Evolutionary conservation across 1,140 invertebrate species (phyloP).

Genomic region (Eumaeus atala): DNA sequence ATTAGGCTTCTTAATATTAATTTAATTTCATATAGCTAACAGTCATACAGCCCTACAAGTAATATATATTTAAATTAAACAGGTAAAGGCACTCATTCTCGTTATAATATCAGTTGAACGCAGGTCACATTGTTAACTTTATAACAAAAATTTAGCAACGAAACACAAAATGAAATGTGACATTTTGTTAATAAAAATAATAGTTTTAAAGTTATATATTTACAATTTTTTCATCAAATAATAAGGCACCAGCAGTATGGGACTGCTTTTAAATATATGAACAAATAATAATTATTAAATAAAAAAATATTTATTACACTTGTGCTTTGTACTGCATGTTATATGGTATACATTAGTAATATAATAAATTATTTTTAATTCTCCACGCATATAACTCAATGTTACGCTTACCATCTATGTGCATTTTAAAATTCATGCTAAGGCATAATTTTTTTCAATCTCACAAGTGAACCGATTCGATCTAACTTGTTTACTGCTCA

Average conservation of each 20-base stretch:
- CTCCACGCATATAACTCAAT: not conserved
- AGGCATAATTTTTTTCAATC: too few relatives aligned
- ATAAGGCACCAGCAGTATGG: constrained; percentile 23
- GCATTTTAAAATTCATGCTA: too few relatives aligned
- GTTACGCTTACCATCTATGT: too few relatives aligned
- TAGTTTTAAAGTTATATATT: constrained; percentile 17
- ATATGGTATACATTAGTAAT: not conserved
- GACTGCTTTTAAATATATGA: constrained; percentile 14
- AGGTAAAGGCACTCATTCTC: constrained; percentile 47
- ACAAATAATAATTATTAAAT: constrained; percentile 13
- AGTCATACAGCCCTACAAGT: constrained; percentile 39
- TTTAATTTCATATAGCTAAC: constrained; percentile 45
- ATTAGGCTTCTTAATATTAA: constrained; percentile 34
- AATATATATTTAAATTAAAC: constrained; percentile 36
- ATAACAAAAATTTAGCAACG: constrained; percentile 11
- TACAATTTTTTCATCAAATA: constrained; percentile 20
- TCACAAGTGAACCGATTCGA: too few relatives aligned
- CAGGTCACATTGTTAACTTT: constrained; percentile 22
- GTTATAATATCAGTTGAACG: constrained; percentile 41
- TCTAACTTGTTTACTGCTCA: too few relatives aligned
- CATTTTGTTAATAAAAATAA: constrained; percentile 9
- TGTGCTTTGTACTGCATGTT: constrained; percentile 10
- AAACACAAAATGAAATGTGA: constrained; percentile 8
- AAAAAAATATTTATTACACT: constrained; percentile 4
- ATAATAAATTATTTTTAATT: constrained; percentile 5